Evolutionary conservation across 2,888 invertebrate genomes (phyloP).

Genomic region (Heliconius sara): DNA sequence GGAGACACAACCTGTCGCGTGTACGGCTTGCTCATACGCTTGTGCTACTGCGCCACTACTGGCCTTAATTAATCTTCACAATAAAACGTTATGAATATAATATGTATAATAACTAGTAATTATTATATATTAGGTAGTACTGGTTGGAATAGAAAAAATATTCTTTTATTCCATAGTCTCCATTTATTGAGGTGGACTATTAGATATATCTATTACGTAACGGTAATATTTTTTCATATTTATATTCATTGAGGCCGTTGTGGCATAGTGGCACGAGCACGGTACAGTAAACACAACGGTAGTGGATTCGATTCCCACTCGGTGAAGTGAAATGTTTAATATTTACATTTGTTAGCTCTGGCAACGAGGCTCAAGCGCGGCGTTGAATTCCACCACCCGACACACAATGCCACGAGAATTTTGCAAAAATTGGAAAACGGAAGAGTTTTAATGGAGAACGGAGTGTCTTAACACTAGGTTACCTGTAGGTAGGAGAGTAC

Average conservation of each 20-base stretch:
- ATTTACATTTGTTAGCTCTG: not conserved
- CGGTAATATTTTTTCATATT: not conserved
- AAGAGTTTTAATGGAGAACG: not conserved
- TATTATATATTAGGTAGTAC: no score
- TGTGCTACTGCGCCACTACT: no score
- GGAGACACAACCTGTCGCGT: no score
- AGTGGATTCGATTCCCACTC: not conserved
- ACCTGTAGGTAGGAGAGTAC: not conserved
- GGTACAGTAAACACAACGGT: not conserved
- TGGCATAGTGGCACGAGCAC: not conserved
- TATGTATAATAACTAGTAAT: no score
- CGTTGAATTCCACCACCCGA: not conserved
- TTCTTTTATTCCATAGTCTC: no score
- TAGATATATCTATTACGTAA: not conserved
- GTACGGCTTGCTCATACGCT: no score
- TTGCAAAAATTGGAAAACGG: not conserved
- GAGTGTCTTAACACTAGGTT: not conserved
- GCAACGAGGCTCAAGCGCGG: no score
- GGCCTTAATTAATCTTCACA: no score
- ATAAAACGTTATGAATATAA: no score
- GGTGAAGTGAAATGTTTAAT: not conserved
- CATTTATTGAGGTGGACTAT: no score
- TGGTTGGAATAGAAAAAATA: no score
- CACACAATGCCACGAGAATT: not conserved
- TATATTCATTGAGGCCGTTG: not conserved